A percentile compares a stretch with the other conserved stretches of the same genome.
These are phyloP conservation scores for Papilio elwesi DNA, from an alignment of 2,888 invertebrate genomes.

Conservation along the genomic window DNA sequence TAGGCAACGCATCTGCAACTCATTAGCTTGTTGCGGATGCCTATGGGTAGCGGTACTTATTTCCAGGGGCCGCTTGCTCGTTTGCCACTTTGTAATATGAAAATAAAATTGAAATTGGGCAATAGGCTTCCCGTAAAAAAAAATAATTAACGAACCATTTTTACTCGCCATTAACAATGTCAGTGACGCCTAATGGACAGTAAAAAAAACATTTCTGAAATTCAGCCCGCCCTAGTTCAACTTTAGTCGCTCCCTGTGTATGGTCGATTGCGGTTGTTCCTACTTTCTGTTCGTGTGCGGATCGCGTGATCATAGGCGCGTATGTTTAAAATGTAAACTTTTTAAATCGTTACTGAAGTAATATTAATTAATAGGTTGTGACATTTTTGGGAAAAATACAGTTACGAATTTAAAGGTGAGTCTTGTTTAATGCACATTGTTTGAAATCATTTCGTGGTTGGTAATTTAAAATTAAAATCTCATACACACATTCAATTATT, in stretches of 20 bases:
- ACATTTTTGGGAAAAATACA: not conserved
- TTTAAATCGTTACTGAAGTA: not conserved
- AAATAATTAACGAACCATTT: slow-evolving; percentile 29
- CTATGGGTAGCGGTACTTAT: too few species aligned
- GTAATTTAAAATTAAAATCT: not conserved
- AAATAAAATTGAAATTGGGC: too few species aligned
- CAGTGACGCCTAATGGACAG: slow-evolving; percentile 17
- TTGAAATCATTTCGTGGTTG: not conserved
- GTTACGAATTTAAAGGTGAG: slow-evolving; percentile 5
- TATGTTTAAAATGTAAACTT: slow-evolving; percentile 14
- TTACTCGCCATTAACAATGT: slow-evolving; percentile 26
- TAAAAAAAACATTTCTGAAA: slow-evolving; percentile 15
- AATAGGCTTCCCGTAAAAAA: too few species aligned
- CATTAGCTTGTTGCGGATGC: too few species aligned
- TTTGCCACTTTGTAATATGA: too few species aligned
- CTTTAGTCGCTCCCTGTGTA: slow-evolving; percentile 28
- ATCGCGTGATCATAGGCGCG: slow-evolving; percentile 1
- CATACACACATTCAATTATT: too few species aligned
- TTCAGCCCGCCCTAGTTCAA: slow-evolving; percentile 20
- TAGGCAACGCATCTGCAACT: too few species aligned
- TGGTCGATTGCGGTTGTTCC: slow-evolving; percentile 23
- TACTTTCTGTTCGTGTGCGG: not conserved
- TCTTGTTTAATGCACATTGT: not conserved
- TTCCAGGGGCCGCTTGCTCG: too few species aligned
- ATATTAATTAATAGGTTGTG: not conserved